A percentile compares a stretch with the other conserved stretches of the same genome.
phyloP scores from a whole-genome alignment of 2,888 invertebrate genomes.

The Cetonia aurata region DNA sequence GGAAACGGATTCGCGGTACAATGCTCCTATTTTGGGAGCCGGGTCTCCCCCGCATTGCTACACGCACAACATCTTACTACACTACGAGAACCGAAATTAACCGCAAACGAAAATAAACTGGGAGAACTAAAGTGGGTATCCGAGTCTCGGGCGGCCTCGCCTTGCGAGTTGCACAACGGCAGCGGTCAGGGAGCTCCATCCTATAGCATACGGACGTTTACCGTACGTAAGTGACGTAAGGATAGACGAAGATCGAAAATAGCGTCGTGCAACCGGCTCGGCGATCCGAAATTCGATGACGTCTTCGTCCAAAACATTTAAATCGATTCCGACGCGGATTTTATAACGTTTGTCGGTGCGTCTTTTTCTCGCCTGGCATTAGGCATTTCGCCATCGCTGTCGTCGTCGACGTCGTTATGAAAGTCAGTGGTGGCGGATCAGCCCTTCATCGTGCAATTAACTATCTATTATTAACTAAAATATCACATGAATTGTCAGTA shows the following conservation, averaged over 20 bases:
- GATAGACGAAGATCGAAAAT: slow-evolving; percentile 22
- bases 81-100: slow-evolving; percentile 12
- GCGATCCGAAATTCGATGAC: slow-evolving; percentile 16
- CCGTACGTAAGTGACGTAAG: slow-evolving; percentile 2
- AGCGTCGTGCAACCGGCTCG: not conserved
- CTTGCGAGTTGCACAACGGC: slow-evolving; percentile 14
- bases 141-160: no score
- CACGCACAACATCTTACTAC: slow-evolving; percentile 6
- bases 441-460: no score
- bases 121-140: not conserved
- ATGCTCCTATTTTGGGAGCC: slow-evolving; percentile 16
- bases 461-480: no score
- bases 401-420: no score
- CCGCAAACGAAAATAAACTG: slow-evolving; percentile 19
- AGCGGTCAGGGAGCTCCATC: no score
- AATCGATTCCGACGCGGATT: not conserved
- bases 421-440: no score
- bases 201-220: no score
- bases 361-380: slow-evolving; percentile 5
- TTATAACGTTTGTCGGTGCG: slow-evolving; percentile 17
- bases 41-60: slow-evolving; percentile 3
- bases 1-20: slow-evolving; percentile 8
- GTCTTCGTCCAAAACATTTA: not conserved
- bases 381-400: slow-evolving; percentile 16
- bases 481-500: no score